These are phyloP conservation scores for Pheosia gnoma DNA, from an alignment of 2,888 invertebrate species.

Conservation along the genomic window DNA sequence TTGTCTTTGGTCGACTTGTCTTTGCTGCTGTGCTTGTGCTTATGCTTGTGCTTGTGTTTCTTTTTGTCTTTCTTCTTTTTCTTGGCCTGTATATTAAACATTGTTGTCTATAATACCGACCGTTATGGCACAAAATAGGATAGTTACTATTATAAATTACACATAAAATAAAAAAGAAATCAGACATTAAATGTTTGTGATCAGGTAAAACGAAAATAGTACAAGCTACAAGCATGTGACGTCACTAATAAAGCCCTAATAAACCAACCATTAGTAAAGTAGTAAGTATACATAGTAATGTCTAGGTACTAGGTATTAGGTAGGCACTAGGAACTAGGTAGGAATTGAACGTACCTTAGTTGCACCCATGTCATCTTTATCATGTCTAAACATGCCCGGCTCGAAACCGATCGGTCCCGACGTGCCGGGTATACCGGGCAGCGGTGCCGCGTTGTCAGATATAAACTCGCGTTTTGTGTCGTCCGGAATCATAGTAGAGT, in stretches of 20 bases:
- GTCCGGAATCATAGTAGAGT: constrained; percentile 53
- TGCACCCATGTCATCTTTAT: constrained; percentile 78
- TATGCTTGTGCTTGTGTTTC: constrained; percentile 95
- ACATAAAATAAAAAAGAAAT: no score
- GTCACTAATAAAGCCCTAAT: no score
- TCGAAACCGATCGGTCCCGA: constrained; percentile 92
- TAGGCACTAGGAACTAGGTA: no score
- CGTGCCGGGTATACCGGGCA: constrained; percentile 88
- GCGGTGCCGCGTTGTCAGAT: constrained; percentile 91
- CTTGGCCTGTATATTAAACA: constrained; percentile 73
- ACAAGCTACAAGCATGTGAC: no score
- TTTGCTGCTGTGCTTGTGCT: constrained; percentile 90
- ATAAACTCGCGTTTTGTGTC: constrained; percentile 86
- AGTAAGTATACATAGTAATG: no score
- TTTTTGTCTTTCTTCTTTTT: constrained; percentile 92
- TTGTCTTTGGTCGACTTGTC: constrained; percentile 73
- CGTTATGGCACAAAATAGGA: no score
- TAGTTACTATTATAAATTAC: no score
- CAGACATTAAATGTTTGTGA: no score
- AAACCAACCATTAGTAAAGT: no score
- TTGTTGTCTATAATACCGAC: neutral
- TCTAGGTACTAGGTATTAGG: no score
- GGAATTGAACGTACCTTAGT: constrained; percentile 60
- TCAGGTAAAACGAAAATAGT: no score
- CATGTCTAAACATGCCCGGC: constrained; percentile 91